Percentiles rank a stretch among this genome's conserved stretches.
Conservation (phyloP, 2,113 vertebrate species). For the Pimephales promelas region DNA sequence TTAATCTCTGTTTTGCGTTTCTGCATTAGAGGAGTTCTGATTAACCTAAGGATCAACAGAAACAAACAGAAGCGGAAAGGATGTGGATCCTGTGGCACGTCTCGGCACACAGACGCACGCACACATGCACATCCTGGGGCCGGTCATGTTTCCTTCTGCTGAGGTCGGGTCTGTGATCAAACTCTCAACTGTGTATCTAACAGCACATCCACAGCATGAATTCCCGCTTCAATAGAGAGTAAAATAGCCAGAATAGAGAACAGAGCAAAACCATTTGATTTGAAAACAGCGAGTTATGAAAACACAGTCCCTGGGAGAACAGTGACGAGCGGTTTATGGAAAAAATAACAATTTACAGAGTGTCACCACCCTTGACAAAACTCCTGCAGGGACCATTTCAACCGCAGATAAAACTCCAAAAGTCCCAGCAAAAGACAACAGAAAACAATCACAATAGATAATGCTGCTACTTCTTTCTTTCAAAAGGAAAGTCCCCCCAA, state of each 20-base stretch:
- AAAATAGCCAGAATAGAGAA: background rate
- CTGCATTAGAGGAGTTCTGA: conserved; percentile 38
- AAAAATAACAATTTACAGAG: conserved; percentile 59
- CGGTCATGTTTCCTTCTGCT: conserved; percentile 32
- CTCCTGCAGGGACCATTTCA: conserved; percentile 45
- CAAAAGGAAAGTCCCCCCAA: background rate
- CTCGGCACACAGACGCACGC: background rate
- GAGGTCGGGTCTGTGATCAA: conserved; percentile 24
- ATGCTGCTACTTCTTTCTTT: conserved; percentile 2
- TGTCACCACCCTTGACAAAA: conserved; percentile 59
- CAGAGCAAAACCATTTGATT: conserved; percentile 7
- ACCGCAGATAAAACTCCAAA: conserved; percentile 55
- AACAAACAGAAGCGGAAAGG: conserved; percentile 39
- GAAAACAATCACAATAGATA: conserved; percentile 16
- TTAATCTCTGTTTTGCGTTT: conserved; percentile 16
- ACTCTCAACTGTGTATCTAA: conserved; percentile 15
- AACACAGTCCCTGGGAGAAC: conserved; percentile 47
- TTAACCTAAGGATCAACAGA: conserved; percentile 41
- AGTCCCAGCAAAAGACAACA: background rate
- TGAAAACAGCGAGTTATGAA: conserved; percentile 48
- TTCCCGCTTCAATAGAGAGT: background rate
- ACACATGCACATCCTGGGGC: conserved; percentile 8
- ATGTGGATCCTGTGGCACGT: conserved; percentile 1
- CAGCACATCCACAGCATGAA: background rate
- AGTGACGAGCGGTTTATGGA: conserved; percentile 64